Base-by-base conservation (phyloP, 2,797 vertebrate genomes). In the Eulemur albifrons region DNA sequence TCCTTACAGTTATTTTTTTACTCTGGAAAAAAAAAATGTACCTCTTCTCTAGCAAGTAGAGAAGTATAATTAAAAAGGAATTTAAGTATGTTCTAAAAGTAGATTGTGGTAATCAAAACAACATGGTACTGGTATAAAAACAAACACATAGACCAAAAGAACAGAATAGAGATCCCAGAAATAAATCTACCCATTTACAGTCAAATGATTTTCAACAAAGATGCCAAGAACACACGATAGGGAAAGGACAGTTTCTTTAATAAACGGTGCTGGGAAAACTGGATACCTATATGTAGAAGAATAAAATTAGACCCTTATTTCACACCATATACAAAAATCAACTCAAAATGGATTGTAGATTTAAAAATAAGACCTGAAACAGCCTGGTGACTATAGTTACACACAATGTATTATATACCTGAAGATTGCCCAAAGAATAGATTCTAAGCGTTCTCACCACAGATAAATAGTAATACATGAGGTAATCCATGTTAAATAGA, bases 1-100 rank as follows among this genome's bases (percentile, higher is more conserved):
- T 61, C 14, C 45, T 80, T 92, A 69, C 9, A 63, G 27, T 54
- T 73, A 81, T 43, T 65, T 59, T 75, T 35, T 81, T 91, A 92
- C 69, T 61, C 30, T 77, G 50, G 50, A 43, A 54, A 77, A 92
- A 70, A 77, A 70, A 77, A 38, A 38, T 18, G 25, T n/a, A 82
- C 45, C 48, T 45, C 54, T 54, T 92, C 57, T 81, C 59, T 77
- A 93, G 61, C 27, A 48, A 54, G 32, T 88, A 93, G 88, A 87
- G 38, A 92, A 92, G 43, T 85, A 0, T 4, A 94, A 84, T 79
- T 93, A 35, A 75, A 94, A 95, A 95, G 43, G 15, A 95, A 92
- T 59, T 81, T 70, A 91, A 83, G 30, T 59, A 50, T 69, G 38
- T 87, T 87, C 70, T 61, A 93, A 77, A 69, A 76, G 50, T 91